Base-by-base conservation (phyloP, 2,888 invertebrate genomes). In the Congeria kusceri region DNA sequence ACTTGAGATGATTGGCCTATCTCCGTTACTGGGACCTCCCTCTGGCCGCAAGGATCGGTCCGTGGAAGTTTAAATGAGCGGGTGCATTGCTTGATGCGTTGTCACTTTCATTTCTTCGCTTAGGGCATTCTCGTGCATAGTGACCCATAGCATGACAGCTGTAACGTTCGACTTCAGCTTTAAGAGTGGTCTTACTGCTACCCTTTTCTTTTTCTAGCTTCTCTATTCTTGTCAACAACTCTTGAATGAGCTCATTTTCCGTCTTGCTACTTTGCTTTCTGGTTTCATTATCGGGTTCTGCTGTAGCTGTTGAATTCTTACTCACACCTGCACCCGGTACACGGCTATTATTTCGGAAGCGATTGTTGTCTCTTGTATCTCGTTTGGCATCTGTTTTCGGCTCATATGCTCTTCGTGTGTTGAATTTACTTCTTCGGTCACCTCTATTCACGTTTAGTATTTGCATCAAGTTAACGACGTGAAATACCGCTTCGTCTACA, bases 401-500 rank as follows among this genome's bases (percentile, higher is more conserved):
- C 39, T 15, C 13, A 15, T 13, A 39, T 39, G 15, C 39, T 39
- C 39, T 39, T 15, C 39, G 39, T 13, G 39, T 15, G 15, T 39
- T 39, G 39, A 13, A 15, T 9, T 39, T 39, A 15, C 15, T 15
- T 15, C 39, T 39, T 15, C 53, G 53, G 9, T 53, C 20, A 53
- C 25, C 53, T 20, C 25, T 20, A 53, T 20, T 18, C n/a, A 15
- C 9, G 13, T 39, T 39, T 11, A 3, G n/a, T 46, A 28, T 69
- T n/a, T 61, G 29, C 0, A 61, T 7, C 44, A 39, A 68, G 15
- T n/a, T 69, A 11, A 47, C 69, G n/a, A 59, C 59, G 47, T 61
- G 27, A 28, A 56, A 68, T 1, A 75, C 68, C 15, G 68, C 69
- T 4, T 28, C 58, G 29, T 63, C 63, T 27, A 75, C 57, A 28